These are phyloP conservation scores for Nezara viridula DNA, from an alignment of 2,888 invertebrate species.

Conservation along the genomic window DNA sequence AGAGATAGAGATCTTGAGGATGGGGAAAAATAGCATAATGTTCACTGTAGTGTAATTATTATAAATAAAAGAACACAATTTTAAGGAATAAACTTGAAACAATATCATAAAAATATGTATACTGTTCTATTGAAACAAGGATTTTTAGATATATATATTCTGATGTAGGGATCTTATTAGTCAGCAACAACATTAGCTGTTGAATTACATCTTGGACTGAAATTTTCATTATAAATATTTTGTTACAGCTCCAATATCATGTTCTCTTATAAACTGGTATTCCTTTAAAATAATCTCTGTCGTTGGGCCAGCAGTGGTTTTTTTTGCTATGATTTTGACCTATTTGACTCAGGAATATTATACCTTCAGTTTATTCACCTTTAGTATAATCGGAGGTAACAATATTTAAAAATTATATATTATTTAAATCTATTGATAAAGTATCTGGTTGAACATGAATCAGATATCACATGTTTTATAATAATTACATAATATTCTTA, in stretches of 20 bases:
- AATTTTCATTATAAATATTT: not conserved
- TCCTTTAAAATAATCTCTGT: slow-evolving; percentile 15
- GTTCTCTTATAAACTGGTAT: slow-evolving; percentile 24
- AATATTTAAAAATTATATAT: not conserved
- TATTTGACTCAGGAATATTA: not conserved
- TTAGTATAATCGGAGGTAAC: slow-evolving; percentile 3
- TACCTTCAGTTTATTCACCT: not conserved
- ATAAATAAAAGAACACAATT: too few species aligned
- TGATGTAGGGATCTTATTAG: too few species aligned
- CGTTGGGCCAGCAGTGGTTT: not conserved
- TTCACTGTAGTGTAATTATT: too few species aligned
- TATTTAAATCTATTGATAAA: not conserved
- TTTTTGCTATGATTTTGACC: not conserved
- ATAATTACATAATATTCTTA: not conserved
- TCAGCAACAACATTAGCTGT: too few species aligned
- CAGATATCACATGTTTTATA: not conserved
- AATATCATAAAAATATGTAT: too few species aligned
- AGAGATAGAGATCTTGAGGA: too few species aligned
- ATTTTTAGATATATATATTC: too few species aligned
- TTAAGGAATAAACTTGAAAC: too few species aligned
- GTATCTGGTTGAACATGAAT: not conserved
- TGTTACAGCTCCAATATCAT: slow-evolving; percentile 13
- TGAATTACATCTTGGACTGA: too few species aligned
- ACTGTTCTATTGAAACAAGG: too few species aligned
- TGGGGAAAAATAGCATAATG: too few species aligned